Evolutionary conservation across 2,888 invertebrate species (phyloP), one percentile per base, ranked within the genome.

Genomic region (Chaetogeoica ovagalla): DNA sequence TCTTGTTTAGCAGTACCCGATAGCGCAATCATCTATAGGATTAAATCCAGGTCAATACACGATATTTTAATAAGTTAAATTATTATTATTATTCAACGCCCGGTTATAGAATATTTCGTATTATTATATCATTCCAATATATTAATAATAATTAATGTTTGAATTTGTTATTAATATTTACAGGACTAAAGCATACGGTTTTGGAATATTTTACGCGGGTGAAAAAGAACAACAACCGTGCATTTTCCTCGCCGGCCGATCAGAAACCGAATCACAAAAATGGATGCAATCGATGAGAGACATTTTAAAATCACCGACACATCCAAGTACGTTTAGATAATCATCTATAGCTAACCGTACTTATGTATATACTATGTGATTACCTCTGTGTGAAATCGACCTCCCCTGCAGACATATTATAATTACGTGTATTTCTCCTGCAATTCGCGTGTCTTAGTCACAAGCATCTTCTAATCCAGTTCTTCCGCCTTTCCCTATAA

Each of bases 241-340:
- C 19, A 86, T 92, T 21, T 89, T 91, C 82, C 87, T 93, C 81
- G 90, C 91, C 0, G 91, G 91, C 0, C 88, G 86, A 77, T 90
- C 90, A 0, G 89, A 91, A 83, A 89, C 89, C 30, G 91, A 92
- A 82, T 88, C 90, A 9, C 91, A 92, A 84, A 85, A 88, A 72
- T 93, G 92, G 92, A 93, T 93, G 90, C 88, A 89, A 17, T 89
- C 89, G 82, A 89, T 91, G 69, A 87, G 89, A 82, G 86, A 87
- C 82, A 86, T 91, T 83, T 84, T 91, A 39, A 86, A 86, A 83
- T 86, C 87, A 70, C 85, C 85, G 8, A 86, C 86, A 83, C 83
- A 86, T 43, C 48, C 68, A 63, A 59, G 81, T 72, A 60, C 11
- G 59, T 6, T 15, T 37, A 13, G 57, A 6, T 2, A 3, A n/a